Evolutionary conservation across 2,797 vertebrate species (phyloP).

Genomic region (Tokudaia tokunoshimensis): DNA sequence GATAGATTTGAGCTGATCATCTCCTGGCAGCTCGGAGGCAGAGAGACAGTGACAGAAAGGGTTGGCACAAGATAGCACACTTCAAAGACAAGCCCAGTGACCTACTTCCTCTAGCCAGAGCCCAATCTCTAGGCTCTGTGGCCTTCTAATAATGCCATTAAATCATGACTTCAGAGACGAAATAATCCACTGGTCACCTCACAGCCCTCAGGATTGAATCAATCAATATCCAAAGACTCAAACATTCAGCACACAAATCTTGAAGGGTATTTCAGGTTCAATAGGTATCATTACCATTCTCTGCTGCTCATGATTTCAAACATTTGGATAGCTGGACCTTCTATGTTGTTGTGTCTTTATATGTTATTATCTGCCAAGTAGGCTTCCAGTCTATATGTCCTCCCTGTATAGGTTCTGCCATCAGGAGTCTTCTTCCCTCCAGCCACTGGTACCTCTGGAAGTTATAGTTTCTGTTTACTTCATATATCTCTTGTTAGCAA

Average conservation of each 20-base stretch:
- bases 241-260: no score
- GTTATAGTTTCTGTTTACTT: not conserved
- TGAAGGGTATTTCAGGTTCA: not conserved
- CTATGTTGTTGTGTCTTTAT: not conserved
- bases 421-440: not conserved
- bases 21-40: no score
- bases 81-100: not conserved
- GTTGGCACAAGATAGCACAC: not conserved
- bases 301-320: not conserved
- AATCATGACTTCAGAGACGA: not conserved
- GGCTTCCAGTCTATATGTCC: not conserved
- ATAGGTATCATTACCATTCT: not conserved
- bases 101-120: not conserved
- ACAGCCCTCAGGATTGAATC: not conserved
- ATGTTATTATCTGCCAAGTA: not conserved
- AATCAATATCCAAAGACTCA: not conserved
- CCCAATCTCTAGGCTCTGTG: not conserved
- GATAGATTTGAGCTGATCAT: no score
- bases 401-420: not conserved
- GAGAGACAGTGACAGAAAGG: not conserved
- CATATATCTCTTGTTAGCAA: not conserved
- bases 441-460: not conserved
- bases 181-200: not conserved
- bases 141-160: no score
- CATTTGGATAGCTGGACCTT: not conserved